Base-by-base conservation (phyloP, 2,888 invertebrate species). In the Dendrolimus houi region DNA sequence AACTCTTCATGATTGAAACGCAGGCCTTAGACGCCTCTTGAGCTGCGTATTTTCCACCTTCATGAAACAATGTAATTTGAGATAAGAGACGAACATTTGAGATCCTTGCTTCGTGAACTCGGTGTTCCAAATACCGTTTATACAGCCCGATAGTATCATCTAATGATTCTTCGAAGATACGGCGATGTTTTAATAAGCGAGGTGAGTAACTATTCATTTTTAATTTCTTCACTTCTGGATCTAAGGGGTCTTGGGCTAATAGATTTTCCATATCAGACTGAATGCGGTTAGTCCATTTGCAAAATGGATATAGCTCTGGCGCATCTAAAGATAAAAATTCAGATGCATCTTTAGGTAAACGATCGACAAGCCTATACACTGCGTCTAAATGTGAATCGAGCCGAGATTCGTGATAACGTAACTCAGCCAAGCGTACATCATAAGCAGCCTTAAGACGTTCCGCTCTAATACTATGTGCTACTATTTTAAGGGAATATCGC, bases 61-160 rank as follows among this genome's bases (percentile, higher is more conserved):
- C 83, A 59, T 61, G 64, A 13, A 81, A 81, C 60, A 87, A 62
- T 56, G 71, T 77, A 3, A 88, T 65, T 52, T 77, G 68, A 8
- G 78, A 69, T 60, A 85, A 64, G 56, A 82, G 83, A 9, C 78
- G 71, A n/a, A 83, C 69, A 61, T 85, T 87, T 0, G 86, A 76
- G 52, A 85, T 76, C n/a, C 86, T 75, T 9, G 73, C 85, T 53
- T 77, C 75, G 62, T 88, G 87, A 55, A 86, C 62, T n/a, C 75
- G 68, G 29, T 76, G 63, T 41, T 80, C 73, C 0, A 82, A 56
- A n/a, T 69, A 60, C 40, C 59, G 69, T 58, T 79, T 85, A 60
- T 66, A 77, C 1, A 66, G 61, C 7, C 65, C 69, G 13, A 81
- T 57, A 1, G 72, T 75, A 8, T 53, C 54, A 54, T 77, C 66